These are phyloP conservation scores for Cyprinodon tularosa DNA, from an alignment of 2,113 vertebrate genomes.

Conservation along the genomic window DNA sequence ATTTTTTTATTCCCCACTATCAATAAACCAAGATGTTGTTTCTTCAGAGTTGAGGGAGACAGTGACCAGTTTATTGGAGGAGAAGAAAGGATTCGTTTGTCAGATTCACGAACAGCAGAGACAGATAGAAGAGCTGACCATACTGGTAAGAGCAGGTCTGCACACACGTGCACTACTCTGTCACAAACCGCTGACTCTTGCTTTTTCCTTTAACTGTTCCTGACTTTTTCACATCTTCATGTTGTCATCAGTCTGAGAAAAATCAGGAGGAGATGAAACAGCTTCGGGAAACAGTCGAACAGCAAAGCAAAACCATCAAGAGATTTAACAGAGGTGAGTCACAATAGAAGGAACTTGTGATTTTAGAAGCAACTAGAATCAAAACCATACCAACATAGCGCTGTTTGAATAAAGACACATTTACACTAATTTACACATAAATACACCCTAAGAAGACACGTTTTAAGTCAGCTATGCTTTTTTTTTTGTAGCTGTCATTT, in stretches of 20 bases:
- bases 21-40: neutral
- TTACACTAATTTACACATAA: neutral
- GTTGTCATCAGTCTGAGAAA: conserved; percentile 65
- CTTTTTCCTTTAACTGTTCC: neutral
- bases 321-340: conserved; percentile 82
- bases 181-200: neutral
- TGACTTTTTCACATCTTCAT: neutral
- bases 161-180: no score
- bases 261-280: conserved; percentile 76
- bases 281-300: conserved; percentile 70
- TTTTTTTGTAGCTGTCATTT: neutral
- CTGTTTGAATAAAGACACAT: no score
- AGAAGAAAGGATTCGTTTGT: conserved; percentile 80
- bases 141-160: conserved; percentile 63
- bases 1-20: no score
- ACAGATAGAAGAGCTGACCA: conserved; percentile 74
- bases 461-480: neutral
- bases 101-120: conserved; percentile 81
- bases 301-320: conserved; percentile 82
- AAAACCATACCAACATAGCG: neutral
- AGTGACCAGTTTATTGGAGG: conserved; percentile 77
- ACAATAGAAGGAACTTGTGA: neutral
- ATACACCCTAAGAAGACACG: neutral
- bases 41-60: conserved; percentile 79
- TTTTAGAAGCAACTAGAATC: neutral